Conservation (phyloP, 1,140 invertebrate species). For the Lucilia cuprina region DNA sequence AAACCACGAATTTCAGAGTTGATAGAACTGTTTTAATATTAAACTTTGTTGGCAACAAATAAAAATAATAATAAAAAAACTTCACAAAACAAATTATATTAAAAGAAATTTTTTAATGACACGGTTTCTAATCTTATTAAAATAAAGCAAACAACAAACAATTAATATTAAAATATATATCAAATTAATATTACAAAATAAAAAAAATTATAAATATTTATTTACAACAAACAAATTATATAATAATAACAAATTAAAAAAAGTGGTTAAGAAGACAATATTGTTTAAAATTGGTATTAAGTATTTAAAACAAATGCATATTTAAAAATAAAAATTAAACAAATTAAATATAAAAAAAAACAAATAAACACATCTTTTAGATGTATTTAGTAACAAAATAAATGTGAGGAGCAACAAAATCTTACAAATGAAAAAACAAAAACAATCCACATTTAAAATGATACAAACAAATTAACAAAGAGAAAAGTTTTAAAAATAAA, state of each 20-base stretch:
- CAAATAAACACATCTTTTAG: not conserved
- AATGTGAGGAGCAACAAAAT: not conserved
- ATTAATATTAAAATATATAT: constrained; percentile 13
- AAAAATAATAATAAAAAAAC: constrained; percentile 4
- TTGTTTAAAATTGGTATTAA: constrained; percentile 40
- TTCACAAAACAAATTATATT: constrained; percentile 1
- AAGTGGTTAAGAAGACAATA: constrained; percentile 42
- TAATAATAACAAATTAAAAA: constrained; percentile 16
- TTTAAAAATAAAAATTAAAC: constrained; percentile 22
- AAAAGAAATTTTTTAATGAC: constrained; percentile 7
- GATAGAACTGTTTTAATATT: constrained; percentile 25
- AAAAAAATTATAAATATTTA: constrained; percentile 16
- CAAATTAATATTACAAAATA: constrained; percentile 21
- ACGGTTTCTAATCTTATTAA: constrained; percentile 11
- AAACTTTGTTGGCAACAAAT: constrained; percentile 18
- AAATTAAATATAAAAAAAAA: not conserved
- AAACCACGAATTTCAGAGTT: constrained; percentile 31
- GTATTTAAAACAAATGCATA: not conserved
- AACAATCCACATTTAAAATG: constrained; percentile 24
- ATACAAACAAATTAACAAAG: not conserved
- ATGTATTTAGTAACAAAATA: not conserved
- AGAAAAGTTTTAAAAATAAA: constrained; percentile 14
- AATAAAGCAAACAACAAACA: constrained; percentile 8
- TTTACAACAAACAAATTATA: constrained; percentile 16
- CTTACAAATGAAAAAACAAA: constrained; percentile 6